Base-by-base conservation (phyloP, 2,888 invertebrate genomes). In the Imbricaverruca yamaguchii region DNA sequence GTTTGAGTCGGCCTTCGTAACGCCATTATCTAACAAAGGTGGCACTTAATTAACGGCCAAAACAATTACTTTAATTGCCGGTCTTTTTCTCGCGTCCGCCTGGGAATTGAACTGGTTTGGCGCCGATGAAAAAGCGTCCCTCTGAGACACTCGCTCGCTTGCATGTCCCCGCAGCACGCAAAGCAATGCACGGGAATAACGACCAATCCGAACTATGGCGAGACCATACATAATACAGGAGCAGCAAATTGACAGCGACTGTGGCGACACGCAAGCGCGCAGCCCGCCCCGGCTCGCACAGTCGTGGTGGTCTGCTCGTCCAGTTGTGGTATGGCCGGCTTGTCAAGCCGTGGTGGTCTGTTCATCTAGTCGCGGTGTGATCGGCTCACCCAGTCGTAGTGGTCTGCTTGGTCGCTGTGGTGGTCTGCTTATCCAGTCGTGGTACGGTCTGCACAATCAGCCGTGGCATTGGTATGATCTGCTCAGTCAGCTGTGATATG, bases 181-280 rank as follows among this genome's bases (percentile, higher is more conserved):
- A 80, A 23, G 65, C 61, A 80, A 80, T 63, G 65, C 18, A 15
- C 18, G 21, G n/a, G 80, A 55, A 67, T 80, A 65, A 57, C 56
- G 80, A 53, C 80, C 69, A 57, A 65, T 80, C 57, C 12, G 67
- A 63, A 65, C 80, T 69, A 80, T 69, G 69, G 69, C 69, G 69
- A 39, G 39, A 69, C 67, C 69, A 67, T 63, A 61, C 63, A 80
- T 80, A 80, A 59, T 61, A 80, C 59, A 80, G 80, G 56, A 63
- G 80, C 18, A 7, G 39, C 59, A 61, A 61, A 80, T 80, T 80
- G 63, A 80, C 59, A 80, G 69, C 21, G 69, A 57, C 65, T 53
- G 80, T 53, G 12, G 53, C 25, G 25, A 80, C 65, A 69, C 80
- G 80, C 80, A 23, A 80, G 55, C 39, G 4, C 39, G 2, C 39